Percentiles rank a stretch among this genome's conserved stretches.
These are phyloP conservation scores for Sesamia nonagrioides DNA, from an alignment of 1,140 invertebrate genomes.

Conservation along the genomic window DNA sequence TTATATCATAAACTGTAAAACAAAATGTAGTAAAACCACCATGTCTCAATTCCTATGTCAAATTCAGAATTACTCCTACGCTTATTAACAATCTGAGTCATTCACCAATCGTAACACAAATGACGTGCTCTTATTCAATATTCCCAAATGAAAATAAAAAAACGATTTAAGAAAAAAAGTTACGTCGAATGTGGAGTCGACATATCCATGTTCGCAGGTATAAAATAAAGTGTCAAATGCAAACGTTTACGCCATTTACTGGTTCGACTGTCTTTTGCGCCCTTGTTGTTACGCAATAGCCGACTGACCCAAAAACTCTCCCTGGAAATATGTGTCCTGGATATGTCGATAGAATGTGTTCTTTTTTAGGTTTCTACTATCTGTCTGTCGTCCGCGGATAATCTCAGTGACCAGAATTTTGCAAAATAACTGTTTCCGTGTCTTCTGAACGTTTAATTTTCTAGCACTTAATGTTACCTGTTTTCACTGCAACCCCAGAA, in stretches of 20 bases:
- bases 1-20: too few species aligned
- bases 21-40: too few species aligned
- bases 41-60: not conserved
- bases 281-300: conserved; percentile 7
- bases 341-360: not conserved
- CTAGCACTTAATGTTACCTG: too few species aligned
- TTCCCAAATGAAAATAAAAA: not conserved
- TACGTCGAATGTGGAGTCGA: conserved; percentile 21
- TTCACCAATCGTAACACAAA: not conserved
- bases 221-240: conserved; percentile 46
- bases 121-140: not conserved
- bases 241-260: conserved; percentile 43
- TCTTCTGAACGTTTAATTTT: too few species aligned
- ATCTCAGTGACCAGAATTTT: too few species aligned
- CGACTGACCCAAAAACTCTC: conserved; percentile 16
- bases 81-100: not conserved
- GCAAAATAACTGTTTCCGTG: too few species aligned
- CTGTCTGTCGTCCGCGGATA: too few species aligned
- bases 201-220: conserved; percentile 1
- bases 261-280: conserved; percentile 21
- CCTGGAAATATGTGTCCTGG: not conserved
- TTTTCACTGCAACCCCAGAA: too few species aligned
- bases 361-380: not conserved
- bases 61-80: not conserved
- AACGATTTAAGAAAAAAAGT: not conserved